Conservation (phyloP, 2,113 vertebrate species). For the Scortum barcoo region DNA sequence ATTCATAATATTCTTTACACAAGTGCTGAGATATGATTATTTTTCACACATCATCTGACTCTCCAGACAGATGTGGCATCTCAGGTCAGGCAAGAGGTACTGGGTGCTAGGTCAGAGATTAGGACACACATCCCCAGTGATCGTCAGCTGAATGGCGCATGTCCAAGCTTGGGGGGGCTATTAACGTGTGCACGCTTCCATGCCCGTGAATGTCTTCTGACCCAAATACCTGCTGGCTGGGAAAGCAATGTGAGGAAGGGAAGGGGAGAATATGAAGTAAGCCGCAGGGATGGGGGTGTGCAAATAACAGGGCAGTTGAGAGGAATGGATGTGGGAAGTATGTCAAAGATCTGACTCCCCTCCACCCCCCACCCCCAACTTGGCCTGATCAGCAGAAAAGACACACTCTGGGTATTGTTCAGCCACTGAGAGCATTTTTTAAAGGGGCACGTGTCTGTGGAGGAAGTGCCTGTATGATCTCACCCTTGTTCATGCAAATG, state of each 20-base stretch:
- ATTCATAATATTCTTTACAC: neutral
- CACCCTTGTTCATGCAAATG: constrained; percentile 38
- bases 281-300: neutral
- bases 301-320: constrained; percentile 9
- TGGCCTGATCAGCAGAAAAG: constrained; percentile 31
- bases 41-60: constrained; percentile 4
- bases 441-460: constrained; percentile 2
- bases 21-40: neutral
- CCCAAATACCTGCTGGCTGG: constrained; percentile 48
- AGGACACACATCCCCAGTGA: neutral
- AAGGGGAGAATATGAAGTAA: constrained; percentile 3
- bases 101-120: constrained; percentile 1
- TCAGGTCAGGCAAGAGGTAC: neutral
- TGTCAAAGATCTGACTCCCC: neutral
- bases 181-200: neutral
- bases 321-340: neutral
- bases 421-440: constrained; percentile 30
- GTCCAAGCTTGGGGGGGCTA: constrained; percentile 11
- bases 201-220: constrained; percentile 39
- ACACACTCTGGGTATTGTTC: constrained; percentile 51
- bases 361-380: too few species aligned
- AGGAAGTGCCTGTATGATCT: constrained; percentile 44
- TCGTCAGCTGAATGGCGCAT: constrained; percentile 20
- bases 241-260: neutral
- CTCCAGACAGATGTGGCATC: neutral